Percentiles rank a stretch among this genome's conserved stretches.
phyloP scores from a whole-genome alignment of 1,140 invertebrate species.

The Brachionus rotundiformis region DNA sequence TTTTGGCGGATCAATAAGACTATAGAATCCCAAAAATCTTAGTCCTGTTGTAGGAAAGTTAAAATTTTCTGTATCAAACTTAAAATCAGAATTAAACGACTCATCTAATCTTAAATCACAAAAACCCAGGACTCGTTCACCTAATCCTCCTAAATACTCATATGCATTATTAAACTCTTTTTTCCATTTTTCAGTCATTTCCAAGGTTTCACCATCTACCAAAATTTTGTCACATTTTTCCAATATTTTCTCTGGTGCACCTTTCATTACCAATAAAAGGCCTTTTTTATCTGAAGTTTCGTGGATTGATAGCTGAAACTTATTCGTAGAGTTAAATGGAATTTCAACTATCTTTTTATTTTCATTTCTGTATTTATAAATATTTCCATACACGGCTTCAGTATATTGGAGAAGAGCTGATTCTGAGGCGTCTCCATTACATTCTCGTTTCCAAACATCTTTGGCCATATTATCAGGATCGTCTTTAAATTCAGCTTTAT shows the following conservation, averaged over 20 bases:
- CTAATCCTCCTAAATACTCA: constrained; percentile 92
- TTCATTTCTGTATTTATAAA: constrained; percentile 53
- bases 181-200: constrained; percentile 74
- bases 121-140: constrained; percentile 87
- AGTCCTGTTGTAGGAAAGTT: constrained; percentile 75
- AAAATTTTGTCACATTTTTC: constrained; percentile 52
- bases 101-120: constrained; percentile 66
- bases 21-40: constrained; percentile 97
- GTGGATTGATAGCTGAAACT: constrained; percentile 54
- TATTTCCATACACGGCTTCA: constrained; percentile 55
- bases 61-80: constrained; percentile 68
- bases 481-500: constrained; percentile 34
- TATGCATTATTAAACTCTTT: constrained; percentile 98
- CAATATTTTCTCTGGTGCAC: constrained; percentile 53
- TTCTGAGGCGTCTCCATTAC: constrained; percentile 57
- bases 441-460: constrained; percentile 18
- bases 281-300: not conserved
- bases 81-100: constrained; percentile 64
- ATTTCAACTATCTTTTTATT: constrained; percentile 60
- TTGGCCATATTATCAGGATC: constrained; percentile 24
- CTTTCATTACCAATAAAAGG: constrained; percentile 51
- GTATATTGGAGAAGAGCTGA: constrained; percentile 57
- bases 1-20: constrained; percentile 98
- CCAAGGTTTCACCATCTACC: constrained; percentile 34
- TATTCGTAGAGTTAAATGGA: constrained; percentile 63